phyloP scores from a whole-genome alignment of 2,113 vertebrate genomes.

The Genyomyrus donnyi region DNA sequence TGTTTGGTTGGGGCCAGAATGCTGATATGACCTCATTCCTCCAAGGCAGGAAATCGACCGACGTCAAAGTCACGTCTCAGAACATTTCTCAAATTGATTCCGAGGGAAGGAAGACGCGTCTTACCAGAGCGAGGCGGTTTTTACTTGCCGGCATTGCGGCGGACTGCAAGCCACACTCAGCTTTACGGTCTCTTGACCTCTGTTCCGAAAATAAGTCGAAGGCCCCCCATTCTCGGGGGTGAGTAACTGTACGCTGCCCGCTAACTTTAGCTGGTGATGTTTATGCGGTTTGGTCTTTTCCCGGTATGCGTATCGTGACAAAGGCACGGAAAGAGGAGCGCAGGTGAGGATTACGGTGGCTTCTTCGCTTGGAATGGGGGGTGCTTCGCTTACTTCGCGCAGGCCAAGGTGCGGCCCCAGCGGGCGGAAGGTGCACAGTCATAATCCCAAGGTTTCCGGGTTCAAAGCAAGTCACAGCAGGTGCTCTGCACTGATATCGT shows the following conservation, averaged over 20 bases:
- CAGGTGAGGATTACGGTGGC: neutral
- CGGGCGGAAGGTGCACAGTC: neutral
- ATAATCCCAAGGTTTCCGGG: neutral
- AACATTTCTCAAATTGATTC: conserved; percentile 27
- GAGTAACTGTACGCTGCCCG: conserved; percentile 18
- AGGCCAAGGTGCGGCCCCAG: neutral
- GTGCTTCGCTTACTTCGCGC: neutral
- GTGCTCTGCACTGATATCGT: neutral
- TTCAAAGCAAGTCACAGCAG: neutral
- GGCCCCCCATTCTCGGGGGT: conserved; percentile 12
- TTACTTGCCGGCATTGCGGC: conserved; percentile 38
- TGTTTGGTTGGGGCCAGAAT: conserved; percentile 3
- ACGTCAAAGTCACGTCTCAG: conserved; percentile 13
- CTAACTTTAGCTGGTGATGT: conserved; percentile 25
- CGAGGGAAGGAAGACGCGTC: conserved; percentile 30
- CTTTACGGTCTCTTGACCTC: conserved; percentile 33
- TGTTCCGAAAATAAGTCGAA: conserved; percentile 32
- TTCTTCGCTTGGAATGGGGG: neutral
- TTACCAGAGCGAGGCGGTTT: conserved; percentile 31
- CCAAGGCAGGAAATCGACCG: conserved; percentile 45
- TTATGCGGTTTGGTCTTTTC: conserved; percentile 10
- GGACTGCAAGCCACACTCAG: conserved; percentile 18
- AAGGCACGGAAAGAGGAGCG: neutral
- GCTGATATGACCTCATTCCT: conserved; percentile 20
- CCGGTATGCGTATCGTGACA: neutral